Base-by-base conservation (phyloP, 92 coral and sea anemone genomes). In the Pocillopora meandrina region DNA sequence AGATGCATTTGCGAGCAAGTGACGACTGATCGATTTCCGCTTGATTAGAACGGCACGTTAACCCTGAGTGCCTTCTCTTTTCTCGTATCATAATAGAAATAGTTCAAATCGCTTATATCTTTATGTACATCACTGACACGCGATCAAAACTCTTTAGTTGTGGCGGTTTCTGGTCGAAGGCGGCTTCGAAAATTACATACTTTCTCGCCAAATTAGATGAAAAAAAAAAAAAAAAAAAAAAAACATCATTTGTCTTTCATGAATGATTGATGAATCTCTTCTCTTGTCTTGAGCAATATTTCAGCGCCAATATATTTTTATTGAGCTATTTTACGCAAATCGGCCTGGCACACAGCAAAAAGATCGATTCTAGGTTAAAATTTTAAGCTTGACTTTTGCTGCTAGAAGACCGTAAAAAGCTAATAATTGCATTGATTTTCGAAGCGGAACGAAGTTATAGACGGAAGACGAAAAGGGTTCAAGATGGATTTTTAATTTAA, bases 21-120 rank as follows among this genome's bases (percentile, higher is more conserved):
- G 82, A 20, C 72, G 63, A 78, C 19, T 20, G 61, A 65, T 35
- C 21, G 42, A 78, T 78, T 78, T 36, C 60, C 71, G 72, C 72
- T 64, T 47, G 34, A 63, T 78, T 78, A 63, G 31, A 76, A 35
- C 9, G 72, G 63, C 82, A 63, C 58, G 72, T 7, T 42, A 78
- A 78, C 59, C 26, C 23, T 78, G 52, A 36, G 14, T 35, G 12
- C 74, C 15, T 69, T 69, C 31, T 69, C 6, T 42, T 42, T 42
- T 3, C 16, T 33, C 73, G 73, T 19, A 35, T 70, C 56, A 70
- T n/a, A 34, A 36, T 9, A 52, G 42, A 70, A 34, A 16, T 16
- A 11, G 8, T 14, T 16, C 3, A 23, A n/a, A 35, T 70, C 23
- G 5, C 16, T 35, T 14, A 15, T 14, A 36, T 36, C 42, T 36